Percentiles rank a stretch among this genome's conserved stretches.
Evolutionary conservation across 2,113 vertebrate genomes (phyloP).

Genomic region (Hyla sarda): DNA sequence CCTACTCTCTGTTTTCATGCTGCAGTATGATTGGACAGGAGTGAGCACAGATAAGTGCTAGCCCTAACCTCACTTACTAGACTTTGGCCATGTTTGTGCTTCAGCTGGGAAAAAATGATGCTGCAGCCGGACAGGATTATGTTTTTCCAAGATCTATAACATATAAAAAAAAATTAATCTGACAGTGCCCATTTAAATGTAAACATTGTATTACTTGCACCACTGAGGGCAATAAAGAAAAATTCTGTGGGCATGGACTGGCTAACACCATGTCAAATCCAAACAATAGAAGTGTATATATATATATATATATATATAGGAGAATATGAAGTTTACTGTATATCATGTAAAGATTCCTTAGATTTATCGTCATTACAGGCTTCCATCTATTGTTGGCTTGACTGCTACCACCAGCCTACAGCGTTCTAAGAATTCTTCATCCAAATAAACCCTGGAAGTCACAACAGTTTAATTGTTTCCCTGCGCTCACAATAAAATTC

Average conservation of each 20-base stretch:
- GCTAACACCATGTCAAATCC: background rate
- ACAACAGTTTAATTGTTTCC: constrained; percentile 55
- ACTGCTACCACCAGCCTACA: background rate
- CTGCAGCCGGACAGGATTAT: too few relatives aligned
- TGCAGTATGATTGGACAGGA: too few relatives aligned
- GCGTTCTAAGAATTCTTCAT: constrained; percentile 27
- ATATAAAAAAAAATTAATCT: too few relatives aligned
- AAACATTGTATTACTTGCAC: background rate
- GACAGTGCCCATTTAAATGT: background rate
- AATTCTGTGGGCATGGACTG: too few relatives aligned
- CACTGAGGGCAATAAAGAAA: too few relatives aligned
- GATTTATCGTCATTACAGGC: background rate
- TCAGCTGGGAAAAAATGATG: too few relatives aligned
- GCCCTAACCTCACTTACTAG: too few relatives aligned
- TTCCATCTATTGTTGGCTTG: background rate
- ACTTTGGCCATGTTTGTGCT: too few relatives aligned
- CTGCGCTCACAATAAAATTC: constrained; percentile 56
- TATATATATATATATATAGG: too few relatives aligned
- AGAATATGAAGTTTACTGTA: background rate
- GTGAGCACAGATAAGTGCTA: too few relatives aligned
- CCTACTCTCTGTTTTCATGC: too few relatives aligned
- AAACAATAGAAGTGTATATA: background rate
- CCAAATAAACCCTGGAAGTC: constrained; percentile 48
- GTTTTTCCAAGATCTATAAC: too few relatives aligned
- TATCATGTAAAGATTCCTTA: background rate